Evolutionary conservation across 1,140 invertebrate species (phyloP).

Genomic region (Delia radicum): DNA sequence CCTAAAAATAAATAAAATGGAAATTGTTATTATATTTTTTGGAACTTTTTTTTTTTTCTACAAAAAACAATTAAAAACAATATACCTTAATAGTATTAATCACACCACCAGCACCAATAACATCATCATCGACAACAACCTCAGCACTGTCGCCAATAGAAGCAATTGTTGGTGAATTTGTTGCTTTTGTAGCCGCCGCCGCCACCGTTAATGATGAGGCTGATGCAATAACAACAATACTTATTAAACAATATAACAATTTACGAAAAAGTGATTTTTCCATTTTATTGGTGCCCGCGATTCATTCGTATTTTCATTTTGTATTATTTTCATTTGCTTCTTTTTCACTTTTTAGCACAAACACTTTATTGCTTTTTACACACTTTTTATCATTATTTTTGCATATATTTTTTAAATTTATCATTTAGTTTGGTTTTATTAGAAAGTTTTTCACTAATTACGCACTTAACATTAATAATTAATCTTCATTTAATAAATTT

Average conservation of each 20-base stretch:
- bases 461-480: neutral
- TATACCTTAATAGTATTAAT: constrained; percentile 1
- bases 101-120: neutral
- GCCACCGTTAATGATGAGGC: constrained; percentile 33
- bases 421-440: neutral
- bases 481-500: neutral
- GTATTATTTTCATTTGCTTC: constrained; percentile 1
- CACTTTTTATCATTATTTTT: neutral
- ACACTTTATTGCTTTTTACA: neutral
- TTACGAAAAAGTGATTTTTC: neutral
- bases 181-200: neutral
- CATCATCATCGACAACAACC: neutral
- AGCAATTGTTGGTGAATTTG: neutral
- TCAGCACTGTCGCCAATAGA: constrained; percentile 9
- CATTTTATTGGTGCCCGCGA: constrained; percentile 1
- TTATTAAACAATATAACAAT: constrained; percentile 35
- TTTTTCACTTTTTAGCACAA: constrained; percentile 1
- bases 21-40: neutral
- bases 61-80: neutral
- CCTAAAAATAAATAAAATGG: constrained; percentile 43
- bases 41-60: neutral
- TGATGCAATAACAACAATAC: constrained; percentile 49
- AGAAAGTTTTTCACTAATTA: neutral
- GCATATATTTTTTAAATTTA: neutral
- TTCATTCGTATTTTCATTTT: constrained; percentile 16